Percentiles rank a stretch among this genome's conserved stretches.
Conservation (phyloP, 2,113 vertebrate genomes). For the Oplegnathus fasciatus region DNA sequence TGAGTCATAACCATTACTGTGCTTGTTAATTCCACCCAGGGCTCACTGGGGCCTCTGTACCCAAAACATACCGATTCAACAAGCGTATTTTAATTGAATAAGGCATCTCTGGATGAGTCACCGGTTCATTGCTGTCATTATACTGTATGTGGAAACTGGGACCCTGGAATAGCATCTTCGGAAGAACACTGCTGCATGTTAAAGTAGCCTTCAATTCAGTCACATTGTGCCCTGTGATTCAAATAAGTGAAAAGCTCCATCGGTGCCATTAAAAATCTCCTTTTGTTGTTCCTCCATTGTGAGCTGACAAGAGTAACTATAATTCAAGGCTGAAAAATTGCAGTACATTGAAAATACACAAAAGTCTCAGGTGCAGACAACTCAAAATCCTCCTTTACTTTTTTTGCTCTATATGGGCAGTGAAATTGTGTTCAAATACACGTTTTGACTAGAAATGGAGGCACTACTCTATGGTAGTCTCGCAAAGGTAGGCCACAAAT, state of each 20-base stretch:
- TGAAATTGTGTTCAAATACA: neutral
- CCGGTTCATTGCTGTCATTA: neutral
- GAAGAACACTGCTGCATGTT: neutral
- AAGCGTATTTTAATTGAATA: conserved; percentile 23
- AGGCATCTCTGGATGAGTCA: conserved; percentile 53
- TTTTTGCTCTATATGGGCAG: neutral
- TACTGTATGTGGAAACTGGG: neutral
- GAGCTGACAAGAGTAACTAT: neutral
- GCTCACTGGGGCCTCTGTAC: neutral
- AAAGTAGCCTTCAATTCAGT: conserved; percentile 26
- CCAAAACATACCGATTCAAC: conserved; percentile 32
- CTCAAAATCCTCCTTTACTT: neutral
- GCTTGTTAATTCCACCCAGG: conserved; percentile 44
- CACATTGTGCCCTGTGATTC: neutral
- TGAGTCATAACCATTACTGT: conserved; percentile 45
- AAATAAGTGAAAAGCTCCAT: conserved; percentile 24
- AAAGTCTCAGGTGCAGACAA: neutral
- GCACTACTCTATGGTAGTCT: neutral
- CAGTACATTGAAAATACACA: neutral
- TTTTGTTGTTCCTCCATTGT: conserved; percentile 34
- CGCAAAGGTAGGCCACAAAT: neutral
- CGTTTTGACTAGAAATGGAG: neutral
- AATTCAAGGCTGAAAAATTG: conserved; percentile 19
- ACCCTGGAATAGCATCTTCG: neutral
- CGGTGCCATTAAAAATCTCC: neutral